Conservation (phyloP, 2,797 vertebrate species). For the Channa striata region DNA sequence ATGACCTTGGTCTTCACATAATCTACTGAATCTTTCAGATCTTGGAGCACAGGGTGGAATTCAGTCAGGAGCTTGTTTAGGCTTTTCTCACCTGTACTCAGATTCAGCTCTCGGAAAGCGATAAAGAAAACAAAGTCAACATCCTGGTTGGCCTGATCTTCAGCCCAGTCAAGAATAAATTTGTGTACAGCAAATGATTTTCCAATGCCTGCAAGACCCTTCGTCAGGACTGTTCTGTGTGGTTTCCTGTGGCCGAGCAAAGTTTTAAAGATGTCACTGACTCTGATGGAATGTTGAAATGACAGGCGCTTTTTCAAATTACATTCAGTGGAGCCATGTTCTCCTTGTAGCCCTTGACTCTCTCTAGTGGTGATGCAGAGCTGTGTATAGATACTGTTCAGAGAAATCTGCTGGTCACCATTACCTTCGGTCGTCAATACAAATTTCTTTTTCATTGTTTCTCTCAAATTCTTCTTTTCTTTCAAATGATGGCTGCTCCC, state of each 20-base stretch:
- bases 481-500: constrained; percentile 33
- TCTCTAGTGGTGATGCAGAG: constrained; percentile 25
- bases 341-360: background rate
- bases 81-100: constrained; percentile 17
- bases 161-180: constrained; percentile 67
- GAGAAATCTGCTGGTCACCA: background rate
- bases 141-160: constrained; percentile 37
- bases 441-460: background rate
- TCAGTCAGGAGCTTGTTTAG: constrained; percentile 38
- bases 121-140: constrained; percentile 46
- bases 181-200: constrained; percentile 45
- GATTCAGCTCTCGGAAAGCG: constrained; percentile 28
- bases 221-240: constrained; percentile 48
- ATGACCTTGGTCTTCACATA: background rate
- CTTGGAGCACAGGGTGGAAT: constrained; percentile 1
- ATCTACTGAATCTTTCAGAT: background rate
- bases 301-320: background rate
- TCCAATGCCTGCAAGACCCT: constrained; percentile 62
- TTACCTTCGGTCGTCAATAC: constrained; percentile 10
- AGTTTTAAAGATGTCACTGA: constrained; percentile 35
- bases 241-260: background rate
- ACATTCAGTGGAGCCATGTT: constrained; percentile 39
- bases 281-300: background rate
- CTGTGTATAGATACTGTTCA: constrained; percentile 41
- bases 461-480: constrained; percentile 23